A percentile compares a stretch with the other conserved stretches of the same genome.
Evolutionary conservation across 2,888 invertebrate genomes (phyloP).

Genomic region (Coenonympha arcania): DNA sequence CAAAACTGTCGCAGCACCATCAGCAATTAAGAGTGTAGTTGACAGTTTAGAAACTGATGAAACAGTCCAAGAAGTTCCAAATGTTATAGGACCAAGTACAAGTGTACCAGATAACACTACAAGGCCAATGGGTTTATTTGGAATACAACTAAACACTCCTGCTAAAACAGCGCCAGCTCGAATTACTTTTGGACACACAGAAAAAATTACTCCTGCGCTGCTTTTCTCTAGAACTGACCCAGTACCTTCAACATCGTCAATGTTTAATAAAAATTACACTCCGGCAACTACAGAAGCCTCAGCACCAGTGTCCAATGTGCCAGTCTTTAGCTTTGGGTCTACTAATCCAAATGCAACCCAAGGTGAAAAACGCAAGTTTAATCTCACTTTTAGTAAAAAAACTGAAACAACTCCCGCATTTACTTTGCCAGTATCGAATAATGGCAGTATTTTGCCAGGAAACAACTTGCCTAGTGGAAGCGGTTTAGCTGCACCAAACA

Average conservation of each 20-base stretch:
- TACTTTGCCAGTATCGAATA: slow-evolving; percentile 26
- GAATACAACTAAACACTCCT: slow-evolving; percentile 18
- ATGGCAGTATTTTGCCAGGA: slow-evolving; percentile 7
- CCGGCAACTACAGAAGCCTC: slow-evolving; percentile 20
- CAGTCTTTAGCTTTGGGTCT: slow-evolving; percentile 49
- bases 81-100: slow-evolving; percentile 27
- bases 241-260: slow-evolving; percentile 24
- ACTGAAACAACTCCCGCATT: slow-evolving; percentile 33
- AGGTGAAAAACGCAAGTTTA: slow-evolving; percentile 46
- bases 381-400: slow-evolving; percentile 46
- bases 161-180: neutral
- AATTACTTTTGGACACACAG: neutral
- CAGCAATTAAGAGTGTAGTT: slow-evolving; percentile 27
- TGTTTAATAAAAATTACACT: slow-evolving; percentile 35
- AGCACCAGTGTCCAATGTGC: slow-evolving; percentile 21
- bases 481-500: slow-evolving; percentile 21
- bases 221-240: slow-evolving; percentile 35
- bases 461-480: slow-evolving; percentile 18
- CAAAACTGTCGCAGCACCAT: slow-evolving; percentile 22
- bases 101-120: neutral
- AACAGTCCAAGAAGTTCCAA: slow-evolving; percentile 45
- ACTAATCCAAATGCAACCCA: slow-evolving; percentile 29
- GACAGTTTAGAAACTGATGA: slow-evolving; percentile 30
- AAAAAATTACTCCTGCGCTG: neutral
- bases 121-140: slow-evolving; percentile 21